Evolutionary conservation across 2,113 vertebrate genomes (phyloP).

Genomic region (Trogon melanurus): DNA sequence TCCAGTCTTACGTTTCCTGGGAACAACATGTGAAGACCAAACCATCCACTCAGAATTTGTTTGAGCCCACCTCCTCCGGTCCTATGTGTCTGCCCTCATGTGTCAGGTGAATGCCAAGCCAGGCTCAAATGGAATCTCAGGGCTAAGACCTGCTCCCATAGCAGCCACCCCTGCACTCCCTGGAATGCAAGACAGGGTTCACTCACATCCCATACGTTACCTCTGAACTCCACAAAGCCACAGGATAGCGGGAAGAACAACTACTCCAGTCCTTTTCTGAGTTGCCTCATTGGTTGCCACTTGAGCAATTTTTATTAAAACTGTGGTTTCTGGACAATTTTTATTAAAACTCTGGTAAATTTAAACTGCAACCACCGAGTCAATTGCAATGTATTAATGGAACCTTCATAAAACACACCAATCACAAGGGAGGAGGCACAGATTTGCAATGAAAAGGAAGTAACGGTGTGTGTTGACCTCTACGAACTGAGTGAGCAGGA

Average conservation of each 20-base stretch:
- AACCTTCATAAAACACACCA: background rate
- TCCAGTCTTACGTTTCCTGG: no score
- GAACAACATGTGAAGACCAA: background rate
- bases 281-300: background rate
- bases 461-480: accelerated
- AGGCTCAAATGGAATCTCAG: background rate
- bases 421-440: background rate
- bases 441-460: background rate
- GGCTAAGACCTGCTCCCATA: background rate
- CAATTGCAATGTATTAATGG: accelerated
- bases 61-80: background rate
- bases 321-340: background rate
- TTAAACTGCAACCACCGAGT: background rate
- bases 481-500: no score
- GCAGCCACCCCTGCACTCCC: background rate
- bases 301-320: background rate
- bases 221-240: background rate
- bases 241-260: accelerated
- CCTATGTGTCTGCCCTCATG: background rate
- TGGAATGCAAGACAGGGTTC: accelerated
- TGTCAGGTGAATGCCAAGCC: no score
- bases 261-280: no score
- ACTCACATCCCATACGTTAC: accelerated
- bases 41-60: no score
- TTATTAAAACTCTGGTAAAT: background rate